Evolutionary conservation across 2,113 vertebrate genomes (phyloP), one percentile per base, ranked within the genome.

Genomic region (Lipophrys pholis): DNA sequence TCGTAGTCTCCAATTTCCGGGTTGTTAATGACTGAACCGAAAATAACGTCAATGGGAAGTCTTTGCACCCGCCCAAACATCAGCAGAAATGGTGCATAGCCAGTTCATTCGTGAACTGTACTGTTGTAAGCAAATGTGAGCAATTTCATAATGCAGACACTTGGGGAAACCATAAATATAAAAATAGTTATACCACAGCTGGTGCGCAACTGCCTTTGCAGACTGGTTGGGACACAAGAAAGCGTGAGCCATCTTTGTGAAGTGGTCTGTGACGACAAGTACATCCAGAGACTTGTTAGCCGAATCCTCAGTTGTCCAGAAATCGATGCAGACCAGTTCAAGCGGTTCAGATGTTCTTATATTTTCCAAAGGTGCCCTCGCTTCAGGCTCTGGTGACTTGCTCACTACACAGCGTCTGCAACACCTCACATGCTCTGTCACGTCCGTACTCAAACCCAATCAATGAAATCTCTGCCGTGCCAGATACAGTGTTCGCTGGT

Each of bases 181-280:
- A 21, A 50, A 64, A 8, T 12, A 64, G 48, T 64, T 51, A n/a
- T 64, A 10, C 60, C 60, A 63, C 6, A 63, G 5, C 11, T 63
- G 60, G 9, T 63, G 60, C 9, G 60, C 30, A 1, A 63, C 45
- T 39, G 61, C 46, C 14, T 48, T 64, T 1, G 46, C 61, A 0
- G 48, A 64, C 48, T 64, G 46, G 10, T 64, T 64, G 9, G 61
- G 61, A 5, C 61, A 64, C n/a, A 51, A 21, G n/a, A n/a, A n/a
- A n/a, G n/a, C n/a, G n/a, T n/a, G n/a, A n/a, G n/a, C n/a, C n/a
- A n/a, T n/a, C n/a, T 64, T 64, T 0, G 61, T 64, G 6, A 64
- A 64, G 6, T 64, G 61, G 4, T 64, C 61, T 5, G 61, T 64
- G 1, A 4, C 61, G 0, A 51, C 15, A 1, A 64, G 36, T 10